Evolutionary conservation across 2,113 vertebrate species (phyloP).

Genomic region (Sapajus apella): DNA sequence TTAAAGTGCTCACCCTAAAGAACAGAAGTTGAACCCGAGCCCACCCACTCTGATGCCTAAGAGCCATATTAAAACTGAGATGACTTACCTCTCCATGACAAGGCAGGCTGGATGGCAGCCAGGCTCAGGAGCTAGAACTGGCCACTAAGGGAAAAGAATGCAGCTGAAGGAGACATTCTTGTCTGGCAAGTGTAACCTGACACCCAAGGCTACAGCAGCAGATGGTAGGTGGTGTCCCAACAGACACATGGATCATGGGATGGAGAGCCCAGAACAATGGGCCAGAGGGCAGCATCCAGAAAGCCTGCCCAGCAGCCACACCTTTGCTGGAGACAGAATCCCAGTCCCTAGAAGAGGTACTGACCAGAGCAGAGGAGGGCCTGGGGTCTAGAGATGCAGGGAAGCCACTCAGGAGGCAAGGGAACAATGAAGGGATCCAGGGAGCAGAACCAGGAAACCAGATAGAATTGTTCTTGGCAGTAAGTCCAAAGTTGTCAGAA

Average conservation of each 20-base stretch:
- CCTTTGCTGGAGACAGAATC: neutral
- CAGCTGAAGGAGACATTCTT: neutral
- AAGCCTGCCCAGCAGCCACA: neutral
- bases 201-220: neutral
- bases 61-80: neutral
- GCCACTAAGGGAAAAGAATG: neutral
- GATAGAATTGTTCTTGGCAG: neutral
- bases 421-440: neutral
- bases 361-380: neutral
- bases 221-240: neutral
- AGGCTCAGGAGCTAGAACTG: neutral
- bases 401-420: neutral
- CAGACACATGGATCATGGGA: neutral
- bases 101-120: neutral
- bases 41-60: neutral
- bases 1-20: neutral
- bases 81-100: neutral
- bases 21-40: neutral
- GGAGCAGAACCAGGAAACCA: neutral
- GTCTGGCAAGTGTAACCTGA: neutral
- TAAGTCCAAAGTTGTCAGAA: neutral
- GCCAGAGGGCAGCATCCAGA: neutral
- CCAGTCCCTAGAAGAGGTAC: neutral
- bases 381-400: neutral
- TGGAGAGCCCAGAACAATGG: neutral